Evolutionary conservation across 2,797 vertebrate species (phyloP).

Genomic region (Chaetodon trifasciatus): DNA sequence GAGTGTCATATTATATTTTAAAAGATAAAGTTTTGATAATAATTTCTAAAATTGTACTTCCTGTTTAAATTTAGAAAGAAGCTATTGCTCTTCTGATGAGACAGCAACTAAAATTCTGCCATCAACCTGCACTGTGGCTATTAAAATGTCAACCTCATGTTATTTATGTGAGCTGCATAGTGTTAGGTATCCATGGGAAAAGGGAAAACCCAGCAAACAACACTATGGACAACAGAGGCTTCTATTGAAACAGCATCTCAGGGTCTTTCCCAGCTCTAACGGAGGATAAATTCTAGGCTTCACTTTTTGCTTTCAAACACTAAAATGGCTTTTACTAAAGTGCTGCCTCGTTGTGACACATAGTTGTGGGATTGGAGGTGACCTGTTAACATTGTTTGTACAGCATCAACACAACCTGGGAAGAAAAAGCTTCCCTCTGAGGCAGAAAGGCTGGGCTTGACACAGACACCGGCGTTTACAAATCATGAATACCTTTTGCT

Average conservation of each 20-base stretch:
- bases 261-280: background rate
- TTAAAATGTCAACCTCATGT: conserved; percentile 8
- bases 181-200: background rate
- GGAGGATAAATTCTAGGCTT: conserved; percentile 4
- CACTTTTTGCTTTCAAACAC: conserved; percentile 21
- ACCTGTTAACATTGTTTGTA: conserved; percentile 23
- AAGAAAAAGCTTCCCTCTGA: conserved; percentile 8
- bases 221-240: background rate
- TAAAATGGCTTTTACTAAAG: conserved; percentile 18
- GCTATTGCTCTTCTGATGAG: background rate
- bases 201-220: background rate
- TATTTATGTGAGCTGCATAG: background rate
- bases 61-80: background rate
- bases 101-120: background rate
- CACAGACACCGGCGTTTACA: conserved; percentile 42
- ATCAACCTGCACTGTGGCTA: background rate
- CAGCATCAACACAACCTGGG: background rate
- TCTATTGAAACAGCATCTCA: background rate
- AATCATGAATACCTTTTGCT: conserved; percentile 17
- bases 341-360: conserved; percentile 1
- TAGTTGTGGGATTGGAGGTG: conserved; percentile 17
- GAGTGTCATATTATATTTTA: background rate
- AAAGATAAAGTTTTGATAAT: background rate
- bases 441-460: conserved; percentile 13
- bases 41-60: background rate